Evolutionary conservation across 2,888 invertebrate species (phyloP).

Genomic region (Panopea generosa): DNA sequence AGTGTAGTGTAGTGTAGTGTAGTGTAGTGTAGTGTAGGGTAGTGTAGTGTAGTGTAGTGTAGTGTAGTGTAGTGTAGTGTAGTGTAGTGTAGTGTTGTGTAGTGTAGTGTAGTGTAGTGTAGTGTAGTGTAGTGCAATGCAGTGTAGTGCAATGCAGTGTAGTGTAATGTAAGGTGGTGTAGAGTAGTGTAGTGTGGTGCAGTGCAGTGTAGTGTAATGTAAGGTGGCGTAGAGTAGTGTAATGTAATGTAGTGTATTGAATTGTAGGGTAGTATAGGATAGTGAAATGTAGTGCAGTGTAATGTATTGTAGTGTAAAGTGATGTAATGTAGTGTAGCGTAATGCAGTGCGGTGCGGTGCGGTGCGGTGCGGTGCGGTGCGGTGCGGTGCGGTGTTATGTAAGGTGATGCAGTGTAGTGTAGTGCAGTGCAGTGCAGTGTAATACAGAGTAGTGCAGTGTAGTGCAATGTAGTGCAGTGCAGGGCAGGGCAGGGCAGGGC

Average conservation of each 20-base stretch:
- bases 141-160: constrained; percentile 1
- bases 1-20: constrained; percentile 9
- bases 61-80: constrained; percentile 19
- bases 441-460: too few relatives aligned
- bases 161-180: not conserved
- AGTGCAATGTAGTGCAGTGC: not conserved
- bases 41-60: constrained; percentile 6
- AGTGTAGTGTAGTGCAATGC: constrained; percentile 9
- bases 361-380: not conserved
- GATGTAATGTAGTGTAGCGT: not conserved
- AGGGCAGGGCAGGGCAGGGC: constrained; percentile 1
- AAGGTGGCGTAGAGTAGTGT: not conserved
- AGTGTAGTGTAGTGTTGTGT: not conserved
- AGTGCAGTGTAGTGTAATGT: not conserved
- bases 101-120: constrained; percentile 11
- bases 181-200: not conserved
- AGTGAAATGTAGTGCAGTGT: not conserved
- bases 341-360: not conserved
- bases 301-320: not conserved
- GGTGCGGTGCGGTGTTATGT: not conserved
- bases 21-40: constrained; percentile 2
- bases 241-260: not conserved
- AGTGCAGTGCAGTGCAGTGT: not conserved
- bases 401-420: not conserved
- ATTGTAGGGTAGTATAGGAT: not conserved